These are phyloP conservation scores for Ephialtes manifestator DNA, from an alignment of 2,888 invertebrate species.

Conservation along the genomic window DNA sequence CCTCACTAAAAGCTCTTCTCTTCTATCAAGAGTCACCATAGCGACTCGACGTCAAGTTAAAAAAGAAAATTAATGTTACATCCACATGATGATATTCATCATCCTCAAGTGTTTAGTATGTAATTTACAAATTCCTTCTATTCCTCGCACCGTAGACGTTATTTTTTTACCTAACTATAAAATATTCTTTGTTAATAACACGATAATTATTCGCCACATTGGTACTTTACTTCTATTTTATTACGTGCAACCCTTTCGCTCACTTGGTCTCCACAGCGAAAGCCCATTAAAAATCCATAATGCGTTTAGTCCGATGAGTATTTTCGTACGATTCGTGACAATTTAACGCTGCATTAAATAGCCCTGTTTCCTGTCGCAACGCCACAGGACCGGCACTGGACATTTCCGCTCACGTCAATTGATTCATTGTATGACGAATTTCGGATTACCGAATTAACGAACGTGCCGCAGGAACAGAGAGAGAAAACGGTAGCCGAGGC, in stretches of 20 bases:
- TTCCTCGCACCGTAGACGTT: neutral
- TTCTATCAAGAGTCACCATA: too few relatives aligned
- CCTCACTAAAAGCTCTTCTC: too few relatives aligned
- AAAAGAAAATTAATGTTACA: too few relatives aligned
- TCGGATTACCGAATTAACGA: constrained; percentile 73
- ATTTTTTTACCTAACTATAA: neutral
- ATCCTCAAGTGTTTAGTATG: too few relatives aligned
- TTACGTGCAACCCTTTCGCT: neutral
- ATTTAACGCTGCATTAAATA: constrained; percentile 73
- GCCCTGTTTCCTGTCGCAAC: constrained; percentile 42
- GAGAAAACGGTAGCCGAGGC: constrained; percentile 7
- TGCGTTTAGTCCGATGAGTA: constrained; percentile 74
- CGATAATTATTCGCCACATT: neutral
- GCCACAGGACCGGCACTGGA: constrained; percentile 9
- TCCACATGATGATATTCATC: too few relatives aligned
- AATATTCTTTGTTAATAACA: neutral
- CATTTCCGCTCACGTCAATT: constrained; percentile 73
- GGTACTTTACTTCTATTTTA: neutral
- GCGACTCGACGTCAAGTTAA: too few relatives aligned
- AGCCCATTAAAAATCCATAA: constrained; percentile 74
- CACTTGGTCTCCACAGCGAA: constrained; percentile 6
- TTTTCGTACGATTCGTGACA: constrained; percentile 71
- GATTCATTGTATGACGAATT: constrained; percentile 76
- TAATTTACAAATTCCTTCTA: neutral
- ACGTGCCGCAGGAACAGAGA: constrained; percentile 46